A percentile compares a stretch with the other conserved stretches of the same genome.
Conservation (phyloP, 2,113 vertebrate genomes). For the Maccullochella peelii region DNA sequence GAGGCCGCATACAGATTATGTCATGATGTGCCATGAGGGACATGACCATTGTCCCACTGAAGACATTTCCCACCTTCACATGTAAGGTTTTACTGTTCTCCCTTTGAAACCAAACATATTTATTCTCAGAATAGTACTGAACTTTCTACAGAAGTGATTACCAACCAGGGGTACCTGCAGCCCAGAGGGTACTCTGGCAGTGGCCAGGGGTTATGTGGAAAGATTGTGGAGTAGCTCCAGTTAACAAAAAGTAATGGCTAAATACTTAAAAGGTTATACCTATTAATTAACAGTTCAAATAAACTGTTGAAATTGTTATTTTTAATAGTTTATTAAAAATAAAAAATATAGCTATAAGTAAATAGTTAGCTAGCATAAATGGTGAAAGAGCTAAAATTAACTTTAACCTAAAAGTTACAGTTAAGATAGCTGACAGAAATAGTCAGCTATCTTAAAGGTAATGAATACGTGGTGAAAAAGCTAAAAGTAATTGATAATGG, state of each 20-base stretch:
- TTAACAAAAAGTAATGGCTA: neutral
- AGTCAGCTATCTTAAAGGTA: neutral
- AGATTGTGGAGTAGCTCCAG: neutral
- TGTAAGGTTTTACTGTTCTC: neutral
- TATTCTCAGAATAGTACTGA: neutral
- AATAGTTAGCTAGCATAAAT: neutral
- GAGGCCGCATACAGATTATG: conserved; percentile 48
- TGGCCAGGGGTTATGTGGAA: neutral
- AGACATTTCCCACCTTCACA: conserved; percentile 2
- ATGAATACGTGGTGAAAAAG: neutral
- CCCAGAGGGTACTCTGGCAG: neutral
- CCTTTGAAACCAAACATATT: neutral
- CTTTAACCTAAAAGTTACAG: neutral
- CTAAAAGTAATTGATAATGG: neutral
- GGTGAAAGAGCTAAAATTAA: neutral
- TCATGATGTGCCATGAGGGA: conserved; percentile 39
- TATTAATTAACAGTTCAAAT: neutral
- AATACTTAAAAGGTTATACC: neutral
- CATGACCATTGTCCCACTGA: conserved; percentile 10
- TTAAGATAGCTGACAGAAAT: neutral
- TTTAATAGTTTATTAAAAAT: neutral
- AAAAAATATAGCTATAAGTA: neutral
- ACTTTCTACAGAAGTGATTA: neutral
- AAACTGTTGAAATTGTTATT: neutral
- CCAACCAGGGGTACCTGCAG: neutral